A percentile compares a stretch with the other conserved stretches of the same genome.
These are phyloP conservation scores for Tipula lateralis DNA, from an alignment of 2,888 invertebrate species.

Conservation along the genomic window DNA sequence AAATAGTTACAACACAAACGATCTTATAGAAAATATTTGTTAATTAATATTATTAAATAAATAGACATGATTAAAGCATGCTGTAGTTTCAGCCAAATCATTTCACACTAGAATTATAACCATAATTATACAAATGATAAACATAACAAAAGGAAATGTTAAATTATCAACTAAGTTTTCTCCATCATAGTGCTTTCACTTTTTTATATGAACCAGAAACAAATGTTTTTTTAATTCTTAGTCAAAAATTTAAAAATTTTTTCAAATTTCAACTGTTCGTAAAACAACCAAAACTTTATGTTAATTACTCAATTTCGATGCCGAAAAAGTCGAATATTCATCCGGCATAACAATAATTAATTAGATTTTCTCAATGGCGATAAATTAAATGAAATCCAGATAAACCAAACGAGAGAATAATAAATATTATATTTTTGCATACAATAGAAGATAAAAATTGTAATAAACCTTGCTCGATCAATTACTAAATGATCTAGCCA, in stretches of 20 bases:
- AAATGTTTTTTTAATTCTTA: background rate
- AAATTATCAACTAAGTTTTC: background rate
- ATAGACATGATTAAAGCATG: background rate
- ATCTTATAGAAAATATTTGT: too few relatives aligned
- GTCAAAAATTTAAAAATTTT: background rate
- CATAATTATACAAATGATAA: background rate
- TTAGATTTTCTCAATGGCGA: background rate
- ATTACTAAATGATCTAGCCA: constrained; percentile 7
- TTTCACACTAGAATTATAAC: background rate
- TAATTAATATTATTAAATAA: too few relatives aligned
- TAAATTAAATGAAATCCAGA: background rate
- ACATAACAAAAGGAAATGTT: background rate
- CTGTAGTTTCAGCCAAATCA: background rate
- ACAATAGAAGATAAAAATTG: background rate
- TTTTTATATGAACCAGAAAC: background rate
- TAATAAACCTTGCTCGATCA: background rate
- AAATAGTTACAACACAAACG: too few relatives aligned
- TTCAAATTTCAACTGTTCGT: background rate
- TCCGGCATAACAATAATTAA: constrained; percentile 4
- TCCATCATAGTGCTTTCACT: background rate
- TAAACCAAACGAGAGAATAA: background rate
- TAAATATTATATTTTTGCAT: background rate
- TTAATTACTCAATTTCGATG: background rate
- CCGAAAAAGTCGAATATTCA: background rate
- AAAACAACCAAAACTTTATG: background rate